Base-by-base conservation (phyloP, 2,113 vertebrate genomes). In the Tenrec ecaudatus region DNA sequence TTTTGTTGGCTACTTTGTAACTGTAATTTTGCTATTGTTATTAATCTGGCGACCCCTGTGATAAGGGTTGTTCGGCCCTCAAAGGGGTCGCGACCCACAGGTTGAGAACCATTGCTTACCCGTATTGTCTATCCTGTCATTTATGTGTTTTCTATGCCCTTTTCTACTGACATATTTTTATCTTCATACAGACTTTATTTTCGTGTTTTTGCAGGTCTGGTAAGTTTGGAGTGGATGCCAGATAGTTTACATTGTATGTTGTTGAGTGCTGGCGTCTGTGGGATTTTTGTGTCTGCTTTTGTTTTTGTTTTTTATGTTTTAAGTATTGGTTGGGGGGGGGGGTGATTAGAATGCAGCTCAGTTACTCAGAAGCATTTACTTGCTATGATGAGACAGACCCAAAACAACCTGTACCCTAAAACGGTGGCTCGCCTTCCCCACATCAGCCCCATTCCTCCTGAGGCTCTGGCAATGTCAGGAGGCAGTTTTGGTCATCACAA, bases 361-460 rank as follows among this genome's bases (percentile, higher is more conserved):
- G 47, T 82, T 78, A 82, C 0, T 82, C 4, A 86, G 43, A 60
- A 89, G 86, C 16, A 82, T 47, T 31, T 94, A 75, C 23, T 93
- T 89, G 33, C 4, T 89, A 84, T 78, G 90, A 20, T 31, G 82
- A 57, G 68, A 23, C 64, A 92, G 66, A 64, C 47, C 66, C 75
- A 60, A 16, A 62, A 19, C 60, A 62, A 22, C 23, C 60, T 25
- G 23, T 53, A 10, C 9, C 47, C 47, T 47, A 58, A 16, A n/a
- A 77, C 22, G 88, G 15, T 88, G 15, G 4, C 71, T 90, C 66
- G 88, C 78, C 36, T 9, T 71, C 31, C 43, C 43, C 10, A 47
- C 43, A 6, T 5, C 43, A 47, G 43, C 43, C 53, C 31, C 16
- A 47, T 23, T 47, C 6, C 47, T 17, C 38, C 22, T 38, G 77